phyloP scores from a whole-genome alignment of 1,140 invertebrate species.

The Nymphalis io region DNA sequence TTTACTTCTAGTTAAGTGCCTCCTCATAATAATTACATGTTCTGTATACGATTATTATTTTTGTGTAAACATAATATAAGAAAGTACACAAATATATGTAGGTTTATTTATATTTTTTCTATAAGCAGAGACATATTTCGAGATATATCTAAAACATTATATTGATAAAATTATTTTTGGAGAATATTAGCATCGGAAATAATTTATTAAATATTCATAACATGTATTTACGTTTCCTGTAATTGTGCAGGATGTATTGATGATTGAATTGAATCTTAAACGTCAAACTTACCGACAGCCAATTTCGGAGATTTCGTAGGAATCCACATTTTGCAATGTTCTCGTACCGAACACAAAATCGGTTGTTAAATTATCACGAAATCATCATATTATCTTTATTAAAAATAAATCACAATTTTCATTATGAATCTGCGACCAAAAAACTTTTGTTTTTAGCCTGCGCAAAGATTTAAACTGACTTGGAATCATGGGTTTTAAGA shows the following conservation, averaged over 20 bases:
- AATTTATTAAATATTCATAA: constrained; percentile 57
- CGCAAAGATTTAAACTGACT: neutral
- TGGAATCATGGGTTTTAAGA: constrained; percentile 13
- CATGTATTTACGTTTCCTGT: constrained; percentile 72
- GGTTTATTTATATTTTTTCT: neutral
- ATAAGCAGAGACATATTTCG: neutral
- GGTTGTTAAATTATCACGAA: constrained; percentile 29
- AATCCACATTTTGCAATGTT: constrained; percentile 64
- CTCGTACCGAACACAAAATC: constrained; percentile 19
- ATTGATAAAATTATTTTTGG: neutral
- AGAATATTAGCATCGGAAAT: constrained; percentile 27
- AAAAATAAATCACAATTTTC: constrained; percentile 38
- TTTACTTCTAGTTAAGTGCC: too few species aligned
- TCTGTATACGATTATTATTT: too few species aligned
- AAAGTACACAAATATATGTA: too few species aligned
- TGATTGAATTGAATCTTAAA: constrained; percentile 55
- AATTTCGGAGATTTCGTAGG: constrained; percentile 70
- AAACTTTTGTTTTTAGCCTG: constrained; percentile 25
- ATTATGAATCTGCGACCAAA: constrained; percentile 27
- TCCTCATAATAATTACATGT: too few species aligned
- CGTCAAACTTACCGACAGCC: constrained; percentile 70
- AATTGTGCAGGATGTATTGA: constrained; percentile 73
- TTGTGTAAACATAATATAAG: too few species aligned
- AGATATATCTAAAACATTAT: neutral
- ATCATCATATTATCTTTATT: constrained; percentile 36